Evolutionary conservation across 2,888 invertebrate genomes (phyloP).

Genomic region (Lepidocyrtoides sp.): DNA sequence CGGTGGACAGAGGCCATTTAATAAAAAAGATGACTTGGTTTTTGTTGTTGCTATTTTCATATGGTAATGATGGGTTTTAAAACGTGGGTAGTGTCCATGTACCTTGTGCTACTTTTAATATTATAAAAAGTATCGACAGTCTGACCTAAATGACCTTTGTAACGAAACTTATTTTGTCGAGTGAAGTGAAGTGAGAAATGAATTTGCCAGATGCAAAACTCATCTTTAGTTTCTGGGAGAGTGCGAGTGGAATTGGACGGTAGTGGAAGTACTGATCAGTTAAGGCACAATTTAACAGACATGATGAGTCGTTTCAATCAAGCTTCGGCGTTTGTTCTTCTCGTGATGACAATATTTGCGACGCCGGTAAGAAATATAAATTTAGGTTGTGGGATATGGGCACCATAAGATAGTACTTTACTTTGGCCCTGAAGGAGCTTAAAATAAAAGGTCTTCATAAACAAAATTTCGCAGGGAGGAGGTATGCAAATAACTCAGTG

Average conservation of each 20-base stretch:
- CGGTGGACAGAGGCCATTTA: no score
- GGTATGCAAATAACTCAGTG: slow-evolving; percentile 64
- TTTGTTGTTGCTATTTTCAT: no score
- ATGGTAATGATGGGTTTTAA: neutral
- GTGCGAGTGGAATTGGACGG: slow-evolving; percentile 21
- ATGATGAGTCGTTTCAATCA: slow-evolving; percentile 45
- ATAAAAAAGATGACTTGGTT: no score
- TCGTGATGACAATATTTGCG: slow-evolving; percentile 24
- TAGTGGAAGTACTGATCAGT: neutral
- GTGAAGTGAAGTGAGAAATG: neutral
- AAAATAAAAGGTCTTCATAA: no score
- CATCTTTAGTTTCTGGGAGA: neutral
- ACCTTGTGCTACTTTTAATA: slow-evolving; percentile 18
- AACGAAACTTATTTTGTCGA: slow-evolving; percentile 14
- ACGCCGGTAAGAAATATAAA: neutral
- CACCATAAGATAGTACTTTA: no score
- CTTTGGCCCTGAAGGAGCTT: no score
- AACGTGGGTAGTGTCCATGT: neutral
- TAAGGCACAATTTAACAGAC: slow-evolving; percentile 37
- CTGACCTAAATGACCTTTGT: slow-evolving; percentile 49
- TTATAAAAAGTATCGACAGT: neutral
- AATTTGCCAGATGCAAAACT: neutral
- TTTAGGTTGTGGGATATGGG: slow-evolving; percentile 8
- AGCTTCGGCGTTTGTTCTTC: slow-evolving; percentile 30
- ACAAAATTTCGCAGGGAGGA: neutral